Evolutionary conservation across 2,797 vertebrate genomes (phyloP).

Genomic region (Sphaeramia orbicularis): DNA sequence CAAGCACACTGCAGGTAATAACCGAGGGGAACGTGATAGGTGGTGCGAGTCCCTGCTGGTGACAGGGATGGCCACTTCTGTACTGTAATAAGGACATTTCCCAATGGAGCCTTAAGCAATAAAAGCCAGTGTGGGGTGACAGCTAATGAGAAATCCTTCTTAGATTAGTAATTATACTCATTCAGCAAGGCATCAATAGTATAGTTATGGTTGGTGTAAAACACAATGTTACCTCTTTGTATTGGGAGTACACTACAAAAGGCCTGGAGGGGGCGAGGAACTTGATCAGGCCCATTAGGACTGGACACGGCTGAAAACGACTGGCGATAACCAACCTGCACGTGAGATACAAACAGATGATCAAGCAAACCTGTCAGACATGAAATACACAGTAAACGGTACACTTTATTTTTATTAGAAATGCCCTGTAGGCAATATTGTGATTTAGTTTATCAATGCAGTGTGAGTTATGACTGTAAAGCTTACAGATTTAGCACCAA

Average conservation of each 20-base stretch:
- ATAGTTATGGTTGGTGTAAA: constrained; percentile 6
- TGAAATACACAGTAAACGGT: constrained; percentile 31
- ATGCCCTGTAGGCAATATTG: constrained; percentile 5
- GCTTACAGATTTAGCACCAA: constrained; percentile 26
- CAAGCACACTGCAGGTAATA: constrained; percentile 34
- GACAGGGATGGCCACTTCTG: constrained; percentile 18
- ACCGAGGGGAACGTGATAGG: constrained; percentile 10
- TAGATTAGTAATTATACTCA: constrained; percentile 19
- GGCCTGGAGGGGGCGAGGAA: constrained; percentile 96
- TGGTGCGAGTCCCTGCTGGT: constrained; percentile 17
- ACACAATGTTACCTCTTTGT: constrained; percentile 92
- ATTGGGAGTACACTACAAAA: constrained; percentile 95
- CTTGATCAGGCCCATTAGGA: constrained; percentile 89
- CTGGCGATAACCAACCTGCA: constrained; percentile 95
- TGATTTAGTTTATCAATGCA: constrained; percentile 26
- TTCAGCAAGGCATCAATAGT: not conserved
- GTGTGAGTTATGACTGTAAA: not conserved
- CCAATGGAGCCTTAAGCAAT: constrained; percentile 26
- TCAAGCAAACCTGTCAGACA: constrained; percentile 44
- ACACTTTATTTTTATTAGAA: constrained; percentile 39
- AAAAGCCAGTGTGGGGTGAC: constrained; percentile 21
- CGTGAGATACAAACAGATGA: constrained; percentile 49
- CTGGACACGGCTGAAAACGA: constrained; percentile 91
- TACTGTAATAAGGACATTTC: constrained; percentile 10
- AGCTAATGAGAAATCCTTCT: constrained; percentile 26